Base-by-base conservation (phyloP, 2,888 invertebrate species). In the Plebejus argus region DNA sequence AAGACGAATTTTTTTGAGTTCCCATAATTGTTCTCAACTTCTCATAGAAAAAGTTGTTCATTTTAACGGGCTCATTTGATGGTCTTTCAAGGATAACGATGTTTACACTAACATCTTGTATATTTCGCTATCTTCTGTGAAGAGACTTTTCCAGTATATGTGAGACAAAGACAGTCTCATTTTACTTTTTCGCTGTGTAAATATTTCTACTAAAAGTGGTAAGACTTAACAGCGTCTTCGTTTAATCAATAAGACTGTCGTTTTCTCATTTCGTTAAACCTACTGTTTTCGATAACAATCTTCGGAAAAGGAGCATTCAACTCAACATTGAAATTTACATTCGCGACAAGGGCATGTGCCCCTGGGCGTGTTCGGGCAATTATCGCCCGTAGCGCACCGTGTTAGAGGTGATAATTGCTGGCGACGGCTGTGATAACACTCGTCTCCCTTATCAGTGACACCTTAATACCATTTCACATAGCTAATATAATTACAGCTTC, bases 271-370 rank as follows among this genome's bases (percentile, higher is more conserved):
- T 66, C 66, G 66, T 28, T 28, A 28, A 66, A 66, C 28, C 61
- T 23, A 61, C 61, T 12, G 61, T 61, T 71, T 71, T 39, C 20
- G 71, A 71, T 71, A 71, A 39, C 71, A 20, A 71, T 39, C n/a
- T n/a, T 71, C 85, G 81, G 81, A 85, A 86, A 87, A 86, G 85
- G 89, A 88, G 83, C 90, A 82, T 91, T 91, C 90, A 91, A 90
- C 90, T 89, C 87, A 85, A 86, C 84, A 86, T 84, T 81, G 85
- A 84, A 85, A 84, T 87, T 87, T 85, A 66, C 39, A 45, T 23
- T 49, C 28, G 18, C 28, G 15, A 53, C 74, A 74, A 74, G 74
- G 74, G 53, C 74, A 45, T 20, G 8, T 33, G 28, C 66, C 33
- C 28, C 28, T 28, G 28, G 61, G 66, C 66, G 66, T 66, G 66